Base-by-base conservation (phyloP, 23 tunicate genomes). In the Styela clava region DNA sequence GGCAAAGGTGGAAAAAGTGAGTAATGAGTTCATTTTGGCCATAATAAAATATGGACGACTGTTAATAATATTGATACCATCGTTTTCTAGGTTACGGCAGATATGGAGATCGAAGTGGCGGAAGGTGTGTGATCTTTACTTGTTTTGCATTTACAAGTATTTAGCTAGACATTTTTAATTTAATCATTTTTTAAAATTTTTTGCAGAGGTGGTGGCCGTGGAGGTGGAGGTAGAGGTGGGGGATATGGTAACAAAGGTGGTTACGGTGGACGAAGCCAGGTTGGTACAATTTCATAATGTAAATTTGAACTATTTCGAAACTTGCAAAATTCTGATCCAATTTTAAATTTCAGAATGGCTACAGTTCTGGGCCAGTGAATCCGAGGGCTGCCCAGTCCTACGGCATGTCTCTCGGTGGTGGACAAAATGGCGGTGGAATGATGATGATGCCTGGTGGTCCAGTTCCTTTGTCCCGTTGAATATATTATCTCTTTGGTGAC, bases 391-490 rank as follows among this genome's bases (percentile, higher is more conserved):
- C 56, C 7, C 56, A 44, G 0, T 67, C 71, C 0, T 67, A 67
- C 71, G 71, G 71, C 24, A 67, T 67, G 71, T 29, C 30, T 29
- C 31, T 67, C 16, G 31, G 71, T 67, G 71, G 31, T 0, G 9
- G 12, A 44, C 7, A 44, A 5, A 22, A 22, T 24, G 24, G 71
- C 0, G 31, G 71, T 18, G 71, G 31, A 27, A 67, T 67, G 71
- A 85, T 85, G 88, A 85, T 85, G 88, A 78, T 85, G 83, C 88
- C 88, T 2, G 88, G 88, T 20, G 88, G 88, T 31, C 88, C 88
- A 1, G 88, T 85, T n/a, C 76, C 78, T 24, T 69, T 85, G 83
- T 25, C 31, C 23, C 30, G 31, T 67, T 67, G 31, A 67, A 44
- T 44, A 44, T 44, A 12, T 44, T 44, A 44, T 7, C 12, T 44